Evolutionary conservation across 2,113 vertebrate genomes (phyloP), one percentile per base, ranked within the genome.

Genomic region (Bambusicola thoracicus): DNA sequence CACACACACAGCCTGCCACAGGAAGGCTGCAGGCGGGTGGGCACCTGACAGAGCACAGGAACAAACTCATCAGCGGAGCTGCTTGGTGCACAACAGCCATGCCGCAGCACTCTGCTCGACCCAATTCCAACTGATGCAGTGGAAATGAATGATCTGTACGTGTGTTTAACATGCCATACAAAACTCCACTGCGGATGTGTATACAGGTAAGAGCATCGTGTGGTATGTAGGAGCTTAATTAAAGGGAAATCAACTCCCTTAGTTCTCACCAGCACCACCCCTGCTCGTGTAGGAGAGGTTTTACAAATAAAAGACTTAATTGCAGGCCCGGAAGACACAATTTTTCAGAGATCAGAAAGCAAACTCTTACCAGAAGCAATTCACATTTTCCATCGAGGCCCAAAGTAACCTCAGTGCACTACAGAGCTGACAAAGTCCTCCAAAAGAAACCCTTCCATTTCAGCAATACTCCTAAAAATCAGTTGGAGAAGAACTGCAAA

Each of bases 241-340:
- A 63, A 75, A 0, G 11, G 14, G 13, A 46, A 91, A 72, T 89
- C 12, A 63, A 12, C 34, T 68, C 73, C 63, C 55, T 5, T 15
- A 24, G 63, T 20, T 83, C 21, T 40, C 48, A 46, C 74, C 24
- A 38, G 34, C 14, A 24, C 22, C 38, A 1, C 6, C 13, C 84
- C 48, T 44, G 46, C 81, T 56, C 56, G 16, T 30, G 70, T 3
- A 90, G 74, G 61, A 75, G 27, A 68, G 15, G 34, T n/a, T 85
- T 89, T 30, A 83, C 67, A 65, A 92, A 85, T 30, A 90, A 78
- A 93, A 88, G 56, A 56, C 3, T 2, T 61, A 70, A 83, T 10
- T 67, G 29, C 46, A 83, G 32, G 49, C 61, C 90, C 87, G 53
- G 82, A 76, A 89, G 84, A 24, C 2, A 13, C 69, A 24, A 34